These are phyloP conservation scores for Glareola pratincola DNA, from an alignment of 2,113 vertebrate species.

Conservation along the genomic window DNA sequence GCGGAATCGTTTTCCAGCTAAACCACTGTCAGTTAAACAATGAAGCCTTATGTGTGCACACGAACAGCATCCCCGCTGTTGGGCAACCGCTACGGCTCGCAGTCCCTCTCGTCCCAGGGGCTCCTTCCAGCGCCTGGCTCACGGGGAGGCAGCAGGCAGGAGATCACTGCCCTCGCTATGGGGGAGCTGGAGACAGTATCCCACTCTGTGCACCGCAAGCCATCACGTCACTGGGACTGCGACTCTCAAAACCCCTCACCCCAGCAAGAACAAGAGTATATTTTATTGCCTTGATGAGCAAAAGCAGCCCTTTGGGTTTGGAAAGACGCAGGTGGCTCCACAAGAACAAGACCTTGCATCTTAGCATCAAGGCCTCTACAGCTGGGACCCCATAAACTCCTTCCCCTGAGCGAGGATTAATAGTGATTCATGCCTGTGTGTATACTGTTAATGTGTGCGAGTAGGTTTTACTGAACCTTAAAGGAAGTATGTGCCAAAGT, in stretches of 20 bases:
- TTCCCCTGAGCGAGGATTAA: neutral
- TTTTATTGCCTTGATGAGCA: conserved; percentile 27
- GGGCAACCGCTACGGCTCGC: fast-evolving
- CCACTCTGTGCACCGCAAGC: fast-evolving
- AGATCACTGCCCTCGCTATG: fast-evolving
- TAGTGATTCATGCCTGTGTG: neutral
- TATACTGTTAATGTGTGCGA: neutral
- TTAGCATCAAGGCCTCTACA: neutral
- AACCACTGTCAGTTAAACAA: neutral
- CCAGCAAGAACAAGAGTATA: neutral
- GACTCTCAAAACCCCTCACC: neutral
- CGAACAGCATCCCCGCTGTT: neutral
- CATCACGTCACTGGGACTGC: neutral
- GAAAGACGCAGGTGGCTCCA: neutral
- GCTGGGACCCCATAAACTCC: neutral
- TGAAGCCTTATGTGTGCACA: neutral
- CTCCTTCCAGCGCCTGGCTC: neutral
- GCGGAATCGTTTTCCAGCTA: neutral
- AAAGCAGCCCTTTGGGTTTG: neutral
- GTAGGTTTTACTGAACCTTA: neutral
- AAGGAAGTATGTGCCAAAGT: neutral
- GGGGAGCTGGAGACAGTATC: neutral
- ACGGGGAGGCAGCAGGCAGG: neutral
- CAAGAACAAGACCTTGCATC: neutral
- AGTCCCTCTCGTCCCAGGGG: neutral